Conservation (phyloP, 2,888 invertebrate species). For the Lagria hirta region DNA sequence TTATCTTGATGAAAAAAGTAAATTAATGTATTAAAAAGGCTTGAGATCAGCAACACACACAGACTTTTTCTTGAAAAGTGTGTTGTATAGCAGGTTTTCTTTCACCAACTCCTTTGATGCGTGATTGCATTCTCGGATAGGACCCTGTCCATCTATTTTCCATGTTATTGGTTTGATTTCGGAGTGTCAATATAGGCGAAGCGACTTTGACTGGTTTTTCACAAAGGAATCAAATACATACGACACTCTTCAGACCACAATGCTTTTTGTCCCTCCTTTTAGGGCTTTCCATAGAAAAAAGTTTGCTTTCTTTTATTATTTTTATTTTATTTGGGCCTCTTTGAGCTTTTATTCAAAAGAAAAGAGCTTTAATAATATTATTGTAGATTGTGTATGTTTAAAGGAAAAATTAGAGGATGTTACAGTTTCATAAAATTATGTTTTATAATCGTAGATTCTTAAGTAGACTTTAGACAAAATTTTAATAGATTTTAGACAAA, state of each 20-base stretch:
- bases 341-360: too few species aligned
- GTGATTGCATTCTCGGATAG: conserved; percentile 42
- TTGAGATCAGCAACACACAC: too few species aligned
- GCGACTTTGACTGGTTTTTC: conserved; percentile 41
- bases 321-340: conserved; percentile 10
- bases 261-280: conserved; percentile 32
- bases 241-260: conserved; percentile 40
- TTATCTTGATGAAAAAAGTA: too few species aligned
- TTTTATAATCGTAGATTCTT: too few species aligned
- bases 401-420: too few species aligned
- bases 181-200: conserved; percentile 47
- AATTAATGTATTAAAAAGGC: too few species aligned
- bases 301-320: conserved; percentile 12
- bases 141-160: conserved; percentile 52
- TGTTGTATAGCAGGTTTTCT: conserved; percentile 32
- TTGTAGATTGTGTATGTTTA: too few species aligned
- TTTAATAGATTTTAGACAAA: too few species aligned
- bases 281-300: conserved; percentile 10
- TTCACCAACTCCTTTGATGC: conserved; percentile 42
- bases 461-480: too few species aligned
- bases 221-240: conserved; percentile 46
- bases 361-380: too few species aligned
- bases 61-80: too few species aligned
- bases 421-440: too few species aligned
- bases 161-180: conserved; percentile 54